A percentile compares a stretch with the other conserved stretches of the same genome.
phyloP scores from a whole-genome alignment of 2,888 invertebrate species.

The Athalia circularis region DNA sequence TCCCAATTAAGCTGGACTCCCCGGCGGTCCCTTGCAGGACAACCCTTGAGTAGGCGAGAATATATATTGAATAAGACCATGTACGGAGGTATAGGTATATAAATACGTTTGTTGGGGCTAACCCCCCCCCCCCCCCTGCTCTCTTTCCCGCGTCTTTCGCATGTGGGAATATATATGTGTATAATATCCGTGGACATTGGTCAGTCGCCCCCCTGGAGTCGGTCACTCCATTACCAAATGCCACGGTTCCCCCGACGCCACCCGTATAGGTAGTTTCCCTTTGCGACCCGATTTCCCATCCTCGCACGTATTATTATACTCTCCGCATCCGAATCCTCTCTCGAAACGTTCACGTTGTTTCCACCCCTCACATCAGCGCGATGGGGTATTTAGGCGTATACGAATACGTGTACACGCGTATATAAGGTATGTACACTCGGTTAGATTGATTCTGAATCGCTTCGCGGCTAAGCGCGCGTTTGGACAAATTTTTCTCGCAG shows the following conservation, averaged over 20 bases:
- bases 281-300: conserved; percentile 31
- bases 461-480: too few relatives aligned
- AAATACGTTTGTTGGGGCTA: too few relatives aligned
- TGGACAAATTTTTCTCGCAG: too few relatives aligned
- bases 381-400: too few relatives aligned
- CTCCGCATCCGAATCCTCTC: too few relatives aligned
- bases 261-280: not conserved
- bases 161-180: not conserved
- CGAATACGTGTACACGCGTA: too few relatives aligned
- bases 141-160: not conserved
- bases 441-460: too few relatives aligned
- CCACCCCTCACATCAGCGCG: too few relatives aligned
- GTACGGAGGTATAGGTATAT: not conserved
- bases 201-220: not conserved
- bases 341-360: too few relatives aligned
- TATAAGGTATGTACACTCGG: not conserved
- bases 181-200: conserved; percentile 8
- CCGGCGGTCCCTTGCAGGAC: conserved; percentile 35
- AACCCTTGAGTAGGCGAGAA: conserved; percentile 31
- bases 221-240: conserved; percentile 39
- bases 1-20: conserved; percentile 34
- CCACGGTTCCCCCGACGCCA: conserved; percentile 16
- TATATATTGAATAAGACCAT: conserved; percentile 26
- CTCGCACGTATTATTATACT: conserved; percentile 29
- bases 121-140: conserved; percentile 1